Percentiles rank a stretch among this genome's conserved stretches.
Conservation (phyloP, 1,140 invertebrate species). For the Mya arenaria region DNA sequence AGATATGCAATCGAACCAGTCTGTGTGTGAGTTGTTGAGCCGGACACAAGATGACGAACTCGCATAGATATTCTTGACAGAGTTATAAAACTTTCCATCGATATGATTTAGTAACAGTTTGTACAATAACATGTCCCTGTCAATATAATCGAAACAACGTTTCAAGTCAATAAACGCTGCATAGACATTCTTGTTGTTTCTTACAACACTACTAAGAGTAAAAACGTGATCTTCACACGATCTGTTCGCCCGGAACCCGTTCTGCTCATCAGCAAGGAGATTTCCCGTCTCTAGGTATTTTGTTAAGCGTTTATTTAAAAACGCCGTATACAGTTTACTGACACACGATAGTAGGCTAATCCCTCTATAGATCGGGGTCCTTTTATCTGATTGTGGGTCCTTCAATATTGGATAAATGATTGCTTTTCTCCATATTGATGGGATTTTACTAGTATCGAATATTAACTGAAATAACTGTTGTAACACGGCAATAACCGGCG, state of each 20-base stretch:
- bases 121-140: no score
- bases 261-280: constrained; percentile 55
- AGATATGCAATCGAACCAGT: constrained; percentile 37
- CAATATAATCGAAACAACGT: constrained; percentile 43
- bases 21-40: constrained; percentile 15
- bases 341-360: constrained; percentile 47
- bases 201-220: constrained; percentile 27
- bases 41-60: constrained; percentile 13
- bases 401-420: constrained; percentile 56
- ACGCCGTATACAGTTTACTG: constrained; percentile 49
- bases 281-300: constrained; percentile 34
- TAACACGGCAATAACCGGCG: constrained; percentile 18
- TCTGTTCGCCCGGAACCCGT: constrained; percentile 36
- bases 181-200: constrained; percentile 25
- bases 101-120: no score
- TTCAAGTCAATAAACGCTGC: constrained; percentile 29
- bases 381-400: constrained; percentile 23
- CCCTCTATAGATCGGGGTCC: constrained; percentile 56
- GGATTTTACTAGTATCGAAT: constrained; percentile 52
- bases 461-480: constrained; percentile 51
- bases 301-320: constrained; percentile 46
- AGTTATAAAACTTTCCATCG: no score
- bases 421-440: constrained; percentile 57
- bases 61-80: constrained; percentile 35
- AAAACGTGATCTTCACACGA: constrained; percentile 56